A percentile compares a stretch with the other conserved stretches of the same genome.
Evolutionary conservation across 1,140 invertebrate species (phyloP).

Genomic region (Habropoda laboriosa): DNA sequence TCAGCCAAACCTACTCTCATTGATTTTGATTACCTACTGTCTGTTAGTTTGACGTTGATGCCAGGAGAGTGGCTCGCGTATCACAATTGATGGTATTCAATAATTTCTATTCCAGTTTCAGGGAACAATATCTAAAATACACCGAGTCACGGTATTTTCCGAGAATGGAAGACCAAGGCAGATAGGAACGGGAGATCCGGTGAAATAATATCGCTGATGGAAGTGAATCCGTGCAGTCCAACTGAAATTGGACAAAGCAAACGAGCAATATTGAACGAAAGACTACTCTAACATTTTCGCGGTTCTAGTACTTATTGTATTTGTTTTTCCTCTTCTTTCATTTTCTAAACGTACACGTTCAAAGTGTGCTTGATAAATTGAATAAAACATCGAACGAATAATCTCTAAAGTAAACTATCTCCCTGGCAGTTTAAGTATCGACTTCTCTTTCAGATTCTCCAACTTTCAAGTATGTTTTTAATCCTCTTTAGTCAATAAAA

Average conservation of each 20-base stretch:
- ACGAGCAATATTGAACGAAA: conserved; percentile 47
- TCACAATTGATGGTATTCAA: conserved; percentile 42
- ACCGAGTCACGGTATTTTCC: conserved; percentile 59
- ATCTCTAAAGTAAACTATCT: background rate
- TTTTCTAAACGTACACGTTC: background rate
- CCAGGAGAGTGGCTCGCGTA: background rate
- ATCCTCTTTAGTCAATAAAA: background rate
- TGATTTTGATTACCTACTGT: conserved; percentile 25
- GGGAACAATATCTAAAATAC: conserved; percentile 61
- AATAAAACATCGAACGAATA: background rate
- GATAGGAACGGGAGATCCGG: conserved; percentile 51
- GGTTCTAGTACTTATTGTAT: conserved; percentile 22
- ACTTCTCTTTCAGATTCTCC: background rate
- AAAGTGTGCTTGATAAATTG: background rate
- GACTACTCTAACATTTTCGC: conserved; percentile 28
- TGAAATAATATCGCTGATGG: conserved; percentile 66
- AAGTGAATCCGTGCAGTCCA: conserved; percentile 55
- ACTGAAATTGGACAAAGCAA: conserved; percentile 58
- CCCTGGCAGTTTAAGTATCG: background rate
- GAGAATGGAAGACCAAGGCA: conserved; percentile 50
- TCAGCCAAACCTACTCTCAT: background rate
- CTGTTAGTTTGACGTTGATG: background rate
- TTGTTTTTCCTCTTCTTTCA: background rate
- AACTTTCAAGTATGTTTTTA: background rate
- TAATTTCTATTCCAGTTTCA: conserved; percentile 49